These are phyloP conservation scores for Fulmarus glacialis DNA, from an alignment of 2,113 vertebrate species.

Conservation along the genomic window DNA sequence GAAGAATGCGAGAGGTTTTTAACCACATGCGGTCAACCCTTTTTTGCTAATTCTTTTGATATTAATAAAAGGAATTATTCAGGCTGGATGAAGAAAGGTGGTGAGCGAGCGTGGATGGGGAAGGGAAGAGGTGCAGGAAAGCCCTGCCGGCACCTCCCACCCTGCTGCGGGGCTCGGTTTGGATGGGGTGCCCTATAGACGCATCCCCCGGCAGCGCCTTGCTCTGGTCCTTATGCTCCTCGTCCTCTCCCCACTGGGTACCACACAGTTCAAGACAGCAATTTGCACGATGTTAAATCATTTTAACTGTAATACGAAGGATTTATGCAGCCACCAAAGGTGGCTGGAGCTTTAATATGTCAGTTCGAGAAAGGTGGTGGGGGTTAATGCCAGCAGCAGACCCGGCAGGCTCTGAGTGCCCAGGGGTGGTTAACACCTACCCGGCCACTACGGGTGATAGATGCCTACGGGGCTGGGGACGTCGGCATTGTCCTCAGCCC, in stretches of 20 bases:
- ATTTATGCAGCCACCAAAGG: neutral
- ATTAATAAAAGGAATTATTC: neutral
- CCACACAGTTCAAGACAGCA: neutral
- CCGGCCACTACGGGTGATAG: rapidly evolving
- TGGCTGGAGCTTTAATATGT: neutral
- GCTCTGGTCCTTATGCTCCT: neutral
- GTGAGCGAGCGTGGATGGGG: neutral
- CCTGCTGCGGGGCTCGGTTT: neutral
- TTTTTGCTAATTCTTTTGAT: neutral
- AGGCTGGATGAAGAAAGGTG: neutral
- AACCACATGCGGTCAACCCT: neutral
- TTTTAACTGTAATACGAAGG: neutral
- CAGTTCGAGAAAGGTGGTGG: neutral
- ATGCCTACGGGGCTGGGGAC: neutral
- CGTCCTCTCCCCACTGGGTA: rapidly evolving
- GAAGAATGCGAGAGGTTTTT: conserved; percentile 8
- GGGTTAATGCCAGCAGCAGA: neutral
- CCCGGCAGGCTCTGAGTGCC: neutral
- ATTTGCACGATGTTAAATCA: neutral
- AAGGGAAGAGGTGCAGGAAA: neutral
- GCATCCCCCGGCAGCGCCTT: neutral
- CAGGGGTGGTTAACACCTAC: neutral
- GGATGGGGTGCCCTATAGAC: neutral
- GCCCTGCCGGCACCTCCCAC: neutral
- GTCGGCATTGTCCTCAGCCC: rapidly evolving